Base-by-base conservation (phyloP, 1,140 invertebrate genomes). In the Mactra quadrangularis region DNA sequence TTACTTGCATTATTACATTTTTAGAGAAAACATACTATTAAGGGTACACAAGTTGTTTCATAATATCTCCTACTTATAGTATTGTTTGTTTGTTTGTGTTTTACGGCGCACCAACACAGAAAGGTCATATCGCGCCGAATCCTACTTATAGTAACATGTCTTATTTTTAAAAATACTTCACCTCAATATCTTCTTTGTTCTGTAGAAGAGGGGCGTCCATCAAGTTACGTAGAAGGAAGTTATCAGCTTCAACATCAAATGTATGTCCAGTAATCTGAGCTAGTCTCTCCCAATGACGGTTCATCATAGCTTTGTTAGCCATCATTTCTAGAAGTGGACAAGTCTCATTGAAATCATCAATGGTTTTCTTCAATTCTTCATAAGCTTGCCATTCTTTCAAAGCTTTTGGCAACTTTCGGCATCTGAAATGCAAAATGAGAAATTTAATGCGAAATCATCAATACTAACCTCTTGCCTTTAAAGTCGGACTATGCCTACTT, bases 381-480 rank as follows among this genome's bases (percentile, higher is more conserved):
- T 98, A 99, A 0, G 98, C 98, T 15, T 98, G 98, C 98, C 98
- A 99, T 93, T 99, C 98, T 93, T 99, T 98, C 29, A 99, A 93
- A 3, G 97, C 98, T 93, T 99, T 99, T 0, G 98, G 98, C 38
- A 99, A 94, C 93, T 99, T 99, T 33, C 92, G 91, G 84, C 92
- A 93, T 79, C 92, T 92, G 66, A 3, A 84, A 76, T 64, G 22
- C 17, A 4, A 27, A 41, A 33, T 31, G 19, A 77, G 17, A 82
- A 15, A 31, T 47, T 19, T 27, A 13, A 77, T 19, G 53, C n/a
- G 3, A 55, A 25, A 19, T 19, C 0, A 55, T 27, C 13, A 19
- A 13, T 47, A 50, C 45, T 13, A 13, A 50, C 11, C n/a, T 50
- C n/a, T 50, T 13, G 47, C 47, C 47, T 13, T n/a, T 13, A 50